A percentile compares a stretch with the other conserved stretches of the same genome.
Conservation (phyloP, 2,113 vertebrate species). For the Coptodon rendalli region DNA sequence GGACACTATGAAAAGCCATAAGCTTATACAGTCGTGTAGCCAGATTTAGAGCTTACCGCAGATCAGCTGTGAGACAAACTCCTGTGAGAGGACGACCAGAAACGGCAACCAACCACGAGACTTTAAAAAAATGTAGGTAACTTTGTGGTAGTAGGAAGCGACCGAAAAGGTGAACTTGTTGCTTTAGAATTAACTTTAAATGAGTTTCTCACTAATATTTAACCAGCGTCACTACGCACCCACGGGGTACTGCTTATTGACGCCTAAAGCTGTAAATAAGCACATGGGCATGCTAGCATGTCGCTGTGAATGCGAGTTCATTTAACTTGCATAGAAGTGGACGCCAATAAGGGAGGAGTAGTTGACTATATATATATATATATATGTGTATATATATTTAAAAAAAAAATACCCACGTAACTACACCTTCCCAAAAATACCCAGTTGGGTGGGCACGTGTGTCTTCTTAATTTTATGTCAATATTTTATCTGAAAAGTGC, state of each 20-base stretch:
- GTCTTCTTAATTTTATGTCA: background rate
- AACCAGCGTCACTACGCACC: background rate
- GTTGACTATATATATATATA: background rate
- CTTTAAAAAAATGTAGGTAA: conserved; percentile 44
- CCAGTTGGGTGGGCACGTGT: fast-evolving
- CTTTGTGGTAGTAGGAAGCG: background rate
- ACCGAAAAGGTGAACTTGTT: background rate
- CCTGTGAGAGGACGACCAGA: background rate
- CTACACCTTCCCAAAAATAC: background rate
- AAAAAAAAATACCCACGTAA: background rate
- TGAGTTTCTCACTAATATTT: background rate
- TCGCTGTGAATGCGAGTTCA: background rate
- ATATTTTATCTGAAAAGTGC: background rate
- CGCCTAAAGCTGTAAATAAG: background rate
- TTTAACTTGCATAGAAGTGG: conserved; percentile 12
- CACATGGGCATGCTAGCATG: background rate
- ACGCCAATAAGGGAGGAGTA: background rate
- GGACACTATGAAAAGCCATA: background rate
- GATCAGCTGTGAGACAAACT: background rate
- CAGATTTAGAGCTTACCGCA: background rate
- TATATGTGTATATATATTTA: background rate
- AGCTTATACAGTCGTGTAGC: background rate
- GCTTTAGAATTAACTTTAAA: background rate
- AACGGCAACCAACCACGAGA: background rate
- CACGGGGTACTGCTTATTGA: background rate